Conservation (phyloP, 2,113 vertebrate genomes). For the Phylloscopus whistleri region DNA sequence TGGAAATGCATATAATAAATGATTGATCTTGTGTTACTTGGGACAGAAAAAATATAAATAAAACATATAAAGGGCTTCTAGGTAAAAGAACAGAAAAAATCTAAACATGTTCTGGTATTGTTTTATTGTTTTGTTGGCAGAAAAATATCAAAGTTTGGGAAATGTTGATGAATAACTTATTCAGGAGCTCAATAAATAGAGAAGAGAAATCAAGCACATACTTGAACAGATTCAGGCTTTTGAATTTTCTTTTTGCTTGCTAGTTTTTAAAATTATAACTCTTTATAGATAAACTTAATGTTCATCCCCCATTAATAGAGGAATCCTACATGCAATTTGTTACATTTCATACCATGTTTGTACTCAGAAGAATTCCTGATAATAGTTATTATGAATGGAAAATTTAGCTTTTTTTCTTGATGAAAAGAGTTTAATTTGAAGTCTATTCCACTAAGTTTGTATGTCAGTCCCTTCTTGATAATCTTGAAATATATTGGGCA, state of each 20-base stretch:
- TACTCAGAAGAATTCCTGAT: background rate
- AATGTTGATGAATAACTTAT: background rate
- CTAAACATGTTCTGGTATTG: background rate
- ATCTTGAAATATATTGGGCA: background rate
- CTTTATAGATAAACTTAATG: background rate
- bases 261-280: background rate
- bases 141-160: background rate
- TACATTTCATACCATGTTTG: background rate
- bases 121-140: background rate
- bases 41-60: slow-evolving; percentile 35
- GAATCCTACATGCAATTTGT: background rate
- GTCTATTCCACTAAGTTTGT: background rate
- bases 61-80: slow-evolving; percentile 18
- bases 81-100: background rate
- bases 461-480: background rate
- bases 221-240: background rate
- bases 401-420: background rate
- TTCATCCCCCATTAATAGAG: background rate
- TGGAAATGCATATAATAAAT: slow-evolving; percentile 30
- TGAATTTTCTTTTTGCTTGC: background rate
- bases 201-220: background rate
- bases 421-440: background rate
- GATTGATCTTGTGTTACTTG: background rate
- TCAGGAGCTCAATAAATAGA: background rate
- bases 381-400: background rate